Evolutionary conservation across 2,113 vertebrate species (phyloP), one percentile per base, ranked within the genome.

Genomic region (Protobothrops mucrosquamatus): DNA sequence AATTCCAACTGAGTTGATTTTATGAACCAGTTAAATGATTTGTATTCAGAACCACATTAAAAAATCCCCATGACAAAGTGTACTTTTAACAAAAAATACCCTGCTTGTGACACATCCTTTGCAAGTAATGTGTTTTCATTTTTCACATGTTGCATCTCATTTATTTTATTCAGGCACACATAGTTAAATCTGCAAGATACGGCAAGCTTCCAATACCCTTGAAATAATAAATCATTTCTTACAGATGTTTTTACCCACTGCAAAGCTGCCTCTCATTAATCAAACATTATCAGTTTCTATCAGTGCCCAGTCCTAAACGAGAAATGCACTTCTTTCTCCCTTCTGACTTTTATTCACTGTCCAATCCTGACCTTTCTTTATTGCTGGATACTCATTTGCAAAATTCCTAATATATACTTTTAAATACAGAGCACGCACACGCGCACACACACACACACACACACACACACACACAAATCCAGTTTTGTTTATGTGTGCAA

Each of bases 201-300:
- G 52, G 85, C 96, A 97, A 96, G 96, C 97, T 97, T 96, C 97
- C 96, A 97, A 97, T 97, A 97, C 97, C 96, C 97, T 91, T 94
- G 96, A 98, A 98, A 98, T 97, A 98, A 98, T 98, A 98, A 98
- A 98, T 99, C 98, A 98, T 97, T 97, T 96, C 96, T 97, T 97
- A 97, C 97, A 97, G 97, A 98, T 97, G 96, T 97, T 98, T 97
- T 97, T 96, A 97, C 97, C 97, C 94, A 93, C 97, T 94, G 96
- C 96, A 96, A 96, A 95, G 95, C 97, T 97, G 97, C 96, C 91
- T 93, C 97, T 98, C 98, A 98, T 98, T 98, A 98, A 99, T 99
- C 98, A 98, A 96, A 98, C 93, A 92, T 98, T 98, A 99, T 99
- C 98, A 97, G 97, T 94, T 95, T 95, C 97, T 96, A 98, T 98